phyloP scores from a whole-genome alignment of 2,888 invertebrate genomes.

The Nymphalis urticae region DNA sequence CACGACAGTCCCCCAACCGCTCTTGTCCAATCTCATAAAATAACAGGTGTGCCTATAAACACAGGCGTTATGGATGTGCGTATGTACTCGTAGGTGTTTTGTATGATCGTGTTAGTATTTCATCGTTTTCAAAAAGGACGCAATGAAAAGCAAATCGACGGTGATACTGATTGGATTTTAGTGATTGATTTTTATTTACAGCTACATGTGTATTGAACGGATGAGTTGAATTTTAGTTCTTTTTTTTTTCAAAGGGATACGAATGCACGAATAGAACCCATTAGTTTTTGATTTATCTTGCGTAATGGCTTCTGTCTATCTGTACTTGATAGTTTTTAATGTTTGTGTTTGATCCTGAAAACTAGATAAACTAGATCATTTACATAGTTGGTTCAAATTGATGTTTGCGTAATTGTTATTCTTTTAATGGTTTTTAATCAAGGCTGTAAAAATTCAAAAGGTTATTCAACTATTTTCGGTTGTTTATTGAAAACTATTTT shows the following conservation, averaged over 20 bases:
- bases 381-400: neutral
- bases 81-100: slow-evolving; percentile 51
- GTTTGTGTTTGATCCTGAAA: slow-evolving; percentile 1
- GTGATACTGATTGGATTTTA: slow-evolving; percentile 69
- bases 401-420: neutral
- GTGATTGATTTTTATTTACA: slow-evolving; percentile 52
- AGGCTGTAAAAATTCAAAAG: neutral
- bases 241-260: slow-evolving; percentile 10
- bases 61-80: slow-evolving; percentile 54
- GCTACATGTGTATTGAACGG: slow-evolving; percentile 30
- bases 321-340: slow-evolving; percentile 9
- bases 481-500: neutral
- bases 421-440: neutral
- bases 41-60: slow-evolving; percentile 63
- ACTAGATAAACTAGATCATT: neutral
- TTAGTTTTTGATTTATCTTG: slow-evolving; percentile 25
- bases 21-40: slow-evolving; percentile 68
- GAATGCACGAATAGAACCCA: slow-evolving; percentile 17
- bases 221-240: slow-evolving; percentile 27
- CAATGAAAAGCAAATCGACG: slow-evolving; percentile 54
- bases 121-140: slow-evolving; percentile 58
- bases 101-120: slow-evolving; percentile 66
- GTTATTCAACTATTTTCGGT: neutral
- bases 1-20: slow-evolving; percentile 52
- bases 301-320: slow-evolving; percentile 21